phyloP scores from a whole-genome alignment of 2,113 vertebrate species.

The Eudyptes chrysolophus region DNA sequence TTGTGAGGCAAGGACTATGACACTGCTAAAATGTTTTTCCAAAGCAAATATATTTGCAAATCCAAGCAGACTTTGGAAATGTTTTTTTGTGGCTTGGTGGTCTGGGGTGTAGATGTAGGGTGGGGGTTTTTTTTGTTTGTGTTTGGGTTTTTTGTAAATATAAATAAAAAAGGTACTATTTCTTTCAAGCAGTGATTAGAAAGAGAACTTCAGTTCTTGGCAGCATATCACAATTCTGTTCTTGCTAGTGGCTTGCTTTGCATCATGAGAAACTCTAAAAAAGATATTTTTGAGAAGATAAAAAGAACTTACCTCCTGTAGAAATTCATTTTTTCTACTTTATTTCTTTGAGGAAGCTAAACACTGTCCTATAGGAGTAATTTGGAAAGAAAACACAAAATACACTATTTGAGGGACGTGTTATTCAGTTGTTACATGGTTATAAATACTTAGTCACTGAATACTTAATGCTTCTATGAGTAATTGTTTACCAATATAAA shows the following conservation, averaged over 20 bases:
- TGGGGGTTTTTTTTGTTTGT: neutral
- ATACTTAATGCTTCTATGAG: neutral
- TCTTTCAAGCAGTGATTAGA: neutral
- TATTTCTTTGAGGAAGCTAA: neutral
- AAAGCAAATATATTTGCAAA: neutral
- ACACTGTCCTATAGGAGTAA: neutral
- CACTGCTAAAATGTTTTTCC: neutral
- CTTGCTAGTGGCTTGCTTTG: neutral
- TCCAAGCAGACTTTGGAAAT: neutral
- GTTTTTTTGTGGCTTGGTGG: neutral
- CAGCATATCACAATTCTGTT: neutral
- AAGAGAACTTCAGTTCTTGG: neutral
- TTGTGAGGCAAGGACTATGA: neutral
- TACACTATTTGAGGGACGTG: neutral
- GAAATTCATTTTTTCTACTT: neutral
- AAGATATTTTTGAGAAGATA: neutral
- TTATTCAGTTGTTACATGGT: neutral
- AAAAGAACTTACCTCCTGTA: neutral
- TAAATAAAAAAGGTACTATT: neutral
- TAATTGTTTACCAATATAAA: slow-evolving; percentile 9
- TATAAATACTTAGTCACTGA: neutral
- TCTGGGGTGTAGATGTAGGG: neutral
- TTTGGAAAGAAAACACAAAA: neutral
- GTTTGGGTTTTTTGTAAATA: too few species aligned
- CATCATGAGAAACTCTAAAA: neutral